Base-by-base conservation (phyloP, 2,797 vertebrate species). In the Clarias laeviceps region DNA sequence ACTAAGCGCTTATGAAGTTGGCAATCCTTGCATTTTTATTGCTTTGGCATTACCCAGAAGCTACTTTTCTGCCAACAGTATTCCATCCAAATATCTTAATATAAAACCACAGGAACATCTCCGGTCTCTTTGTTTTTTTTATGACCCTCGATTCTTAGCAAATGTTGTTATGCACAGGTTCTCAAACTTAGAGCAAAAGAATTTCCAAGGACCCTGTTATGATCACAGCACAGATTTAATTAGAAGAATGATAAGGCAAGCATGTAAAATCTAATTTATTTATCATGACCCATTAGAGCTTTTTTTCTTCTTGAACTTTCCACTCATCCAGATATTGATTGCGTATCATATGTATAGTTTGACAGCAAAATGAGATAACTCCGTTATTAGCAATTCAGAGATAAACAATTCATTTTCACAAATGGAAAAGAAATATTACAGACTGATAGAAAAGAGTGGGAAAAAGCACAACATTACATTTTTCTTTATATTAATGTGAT, bases 31-130 rank as follows among this genome's bases (percentile, higher is more conserved):
- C 22, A 11, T 32, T 77, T 59, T 57, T 59, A 77, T 57, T 59
- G 54, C 74, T 57, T 76, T 8, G 54, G 29, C 9, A 57, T 57
- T 57, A 57, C 72, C 72, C 72, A 76, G 73, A 57, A 77, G 73
- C 24, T 73, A n/a, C 54, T 73, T 50, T 17, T 8, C n/a, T 57
- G 72, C 50, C 72, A 74, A n/a, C 27, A 57, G 8, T 29, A 7
- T 34, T 76, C 17, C 50, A 76, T 76, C 73, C 50, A 57, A 76
- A 76, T 20, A 76, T 32, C 27, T 56, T 76, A 27, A 76, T 57
- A 32, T 11, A 76, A 76, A 57, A 57, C n/a, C 27, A 32, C 5
- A 20, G 27, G 57, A 76, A 29, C 50, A 74, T 74, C 50, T 74
- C n/a, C 15, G 12, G 40, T n/a, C 22, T 73, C 70, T 73, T 50